Percentiles rank a stretch among this genome's conserved stretches.
These are phyloP conservation scores for Galeopsomyia nigrocyanea DNA, from an alignment of 2,888 invertebrate genomes.

Conservation along the genomic window DNA sequence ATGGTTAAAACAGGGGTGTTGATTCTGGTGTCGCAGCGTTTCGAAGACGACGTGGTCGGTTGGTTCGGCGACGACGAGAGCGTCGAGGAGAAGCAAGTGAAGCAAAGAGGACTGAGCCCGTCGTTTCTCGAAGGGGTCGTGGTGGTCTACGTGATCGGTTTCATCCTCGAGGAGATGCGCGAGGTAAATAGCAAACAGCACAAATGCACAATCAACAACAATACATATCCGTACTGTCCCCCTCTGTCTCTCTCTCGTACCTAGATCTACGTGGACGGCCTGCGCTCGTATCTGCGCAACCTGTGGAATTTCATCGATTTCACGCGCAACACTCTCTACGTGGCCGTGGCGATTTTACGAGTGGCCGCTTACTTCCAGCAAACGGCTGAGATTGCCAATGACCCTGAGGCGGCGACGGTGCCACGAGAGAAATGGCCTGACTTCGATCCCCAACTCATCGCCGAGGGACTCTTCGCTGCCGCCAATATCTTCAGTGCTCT, in stretches of 20 bases:
- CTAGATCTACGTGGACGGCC: slow-evolving; percentile 86
- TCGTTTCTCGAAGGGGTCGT: slow-evolving; percentile 87
- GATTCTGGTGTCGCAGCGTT: slow-evolving; percentile 92
- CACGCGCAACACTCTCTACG: slow-evolving; percentile 88
- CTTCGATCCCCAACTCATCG: slow-evolving; percentile 93
- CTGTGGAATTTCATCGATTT: slow-evolving; percentile 99
- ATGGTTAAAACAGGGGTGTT: slow-evolving; percentile 90
- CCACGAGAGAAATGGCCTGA: slow-evolving; percentile 91
- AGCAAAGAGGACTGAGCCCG: slow-evolving; percentile 87
- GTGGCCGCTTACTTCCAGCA: slow-evolving; percentile 84
- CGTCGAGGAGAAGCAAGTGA: slow-evolving; percentile 69
- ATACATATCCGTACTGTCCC: no score
- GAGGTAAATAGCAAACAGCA: slow-evolving; percentile 69
- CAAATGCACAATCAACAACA: background rate
- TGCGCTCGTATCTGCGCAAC: slow-evolving; percentile 87
- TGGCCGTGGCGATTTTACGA: slow-evolving; percentile 78
- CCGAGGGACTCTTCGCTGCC: slow-evolving; percentile 93
- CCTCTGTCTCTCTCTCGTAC: background rate
- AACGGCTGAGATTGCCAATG: slow-evolving; percentile 75
- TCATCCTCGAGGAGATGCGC: slow-evolving; percentile 93
- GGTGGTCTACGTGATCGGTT: slow-evolving; percentile 87
- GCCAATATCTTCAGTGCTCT: slow-evolving; percentile 94
- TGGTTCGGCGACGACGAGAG: slow-evolving; percentile 82
- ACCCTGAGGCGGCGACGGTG: slow-evolving; percentile 80
- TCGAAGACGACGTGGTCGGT: slow-evolving; percentile 80